A percentile compares a stretch with the other conserved stretches of the same genome.
Conservation (phyloP, 1,140 invertebrate species). For the Drosophila carrolli region DNA sequence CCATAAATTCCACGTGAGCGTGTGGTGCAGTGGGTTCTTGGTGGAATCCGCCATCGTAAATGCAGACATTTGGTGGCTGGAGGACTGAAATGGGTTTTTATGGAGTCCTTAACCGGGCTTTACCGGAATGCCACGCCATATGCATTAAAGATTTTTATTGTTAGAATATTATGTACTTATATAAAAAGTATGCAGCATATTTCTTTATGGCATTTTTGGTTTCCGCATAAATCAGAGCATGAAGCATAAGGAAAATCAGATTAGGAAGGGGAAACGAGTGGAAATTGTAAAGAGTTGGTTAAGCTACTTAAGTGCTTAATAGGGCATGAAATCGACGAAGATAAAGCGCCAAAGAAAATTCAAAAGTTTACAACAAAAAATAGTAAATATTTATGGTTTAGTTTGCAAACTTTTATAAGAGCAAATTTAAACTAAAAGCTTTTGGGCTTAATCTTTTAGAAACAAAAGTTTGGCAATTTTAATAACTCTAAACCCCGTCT, state of each 20-base stretch:
- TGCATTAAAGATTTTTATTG: slow-evolving; percentile 82
- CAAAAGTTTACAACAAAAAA: slow-evolving; percentile 26
- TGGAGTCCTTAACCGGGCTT: slow-evolving; percentile 46
- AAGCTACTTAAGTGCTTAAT: slow-evolving; percentile 35
- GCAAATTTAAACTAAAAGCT: too few relatives aligned
- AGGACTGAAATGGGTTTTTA: slow-evolving; percentile 53
- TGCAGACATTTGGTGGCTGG: slow-evolving; percentile 38
- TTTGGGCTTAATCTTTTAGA: too few relatives aligned
- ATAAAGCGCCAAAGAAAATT: neutral
- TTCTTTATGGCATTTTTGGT: slow-evolving; percentile 62
- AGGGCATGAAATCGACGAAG: slow-evolving; percentile 31
- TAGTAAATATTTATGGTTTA: slow-evolving; percentile 12
- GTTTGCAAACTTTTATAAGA: neutral
- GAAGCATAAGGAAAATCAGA: slow-evolving; percentile 25
- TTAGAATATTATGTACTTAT: slow-evolving; percentile 42
- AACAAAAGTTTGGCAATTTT: too few relatives aligned
- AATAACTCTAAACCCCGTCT: too few relatives aligned
- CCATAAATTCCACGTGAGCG: slow-evolving; percentile 69
- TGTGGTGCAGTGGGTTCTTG: slow-evolving; percentile 16
- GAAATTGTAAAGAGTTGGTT: slow-evolving; percentile 8
- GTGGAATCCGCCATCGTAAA: slow-evolving; percentile 32
- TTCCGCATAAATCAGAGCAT: slow-evolving; percentile 60
- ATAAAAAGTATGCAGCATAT: slow-evolving; percentile 37
- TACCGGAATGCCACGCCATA: slow-evolving; percentile 44
- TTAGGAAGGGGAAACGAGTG: neutral